A percentile compares a stretch with the other conserved stretches of the same genome.
phyloP scores from a whole-genome alignment of 2,888 invertebrate genomes.

The Pedicia rivosa region DNA sequence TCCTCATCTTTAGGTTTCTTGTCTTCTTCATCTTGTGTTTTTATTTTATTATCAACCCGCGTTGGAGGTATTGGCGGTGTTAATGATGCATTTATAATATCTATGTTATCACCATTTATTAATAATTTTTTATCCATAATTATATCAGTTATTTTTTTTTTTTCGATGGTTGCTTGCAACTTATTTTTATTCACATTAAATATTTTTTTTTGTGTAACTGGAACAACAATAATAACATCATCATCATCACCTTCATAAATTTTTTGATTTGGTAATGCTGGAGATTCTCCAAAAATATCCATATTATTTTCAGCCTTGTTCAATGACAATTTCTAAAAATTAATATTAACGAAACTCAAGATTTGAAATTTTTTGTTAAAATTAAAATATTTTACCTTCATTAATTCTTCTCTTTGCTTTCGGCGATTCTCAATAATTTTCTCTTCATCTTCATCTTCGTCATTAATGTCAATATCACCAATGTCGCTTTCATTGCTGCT shows the following conservation, averaged over 20 bases:
- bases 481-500: constrained; percentile 50
- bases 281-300: neutral
- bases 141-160: too few relatives aligned
- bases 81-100: constrained; percentile 21
- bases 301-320: neutral
- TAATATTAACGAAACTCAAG: neutral
- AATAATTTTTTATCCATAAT: too few relatives aligned
- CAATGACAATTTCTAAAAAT: neutral
- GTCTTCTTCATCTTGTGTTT: constrained; percentile 8
- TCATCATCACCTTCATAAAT: neutral
- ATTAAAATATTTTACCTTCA: constrained; percentile 44
- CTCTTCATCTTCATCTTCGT: constrained; percentile 86
- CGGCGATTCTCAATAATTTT: constrained; percentile 79
- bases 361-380: constrained; percentile 5
- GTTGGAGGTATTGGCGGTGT: constrained; percentile 27
- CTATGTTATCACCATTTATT: neutral
- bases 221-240: neutral
- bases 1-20: constrained; percentile 7
- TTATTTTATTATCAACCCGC: constrained; percentile 2
- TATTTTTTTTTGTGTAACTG: too few relatives aligned
- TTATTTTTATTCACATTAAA: too few relatives aligned
- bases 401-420: constrained; percentile 71
- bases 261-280: neutral
- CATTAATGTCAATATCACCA: constrained; percentile 52
- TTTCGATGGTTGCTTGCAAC: too few relatives aligned